Evolutionary conservation across 2,888 invertebrate species (phyloP).

Genomic region (Limnephilus lunatus): DNA sequence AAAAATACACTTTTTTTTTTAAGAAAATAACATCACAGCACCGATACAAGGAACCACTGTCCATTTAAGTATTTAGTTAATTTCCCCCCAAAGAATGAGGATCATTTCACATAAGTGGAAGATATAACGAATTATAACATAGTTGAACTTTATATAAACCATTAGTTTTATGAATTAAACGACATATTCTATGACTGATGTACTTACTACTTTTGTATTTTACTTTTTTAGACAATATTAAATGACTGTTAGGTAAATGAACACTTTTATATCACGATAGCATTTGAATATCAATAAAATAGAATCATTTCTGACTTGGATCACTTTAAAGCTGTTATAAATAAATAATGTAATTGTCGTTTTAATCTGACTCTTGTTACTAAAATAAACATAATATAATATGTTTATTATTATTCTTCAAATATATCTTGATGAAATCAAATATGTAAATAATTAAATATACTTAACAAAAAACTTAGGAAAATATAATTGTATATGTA

Average conservation of each 20-base stretch:
- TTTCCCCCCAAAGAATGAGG: neutral
- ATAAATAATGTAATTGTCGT: neutral
- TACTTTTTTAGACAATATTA: neutral
- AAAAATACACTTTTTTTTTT: too few relatives aligned
- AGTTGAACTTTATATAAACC: constrained; percentile 2
- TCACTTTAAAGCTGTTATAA: constrained; percentile 31
- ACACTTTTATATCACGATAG: constrained; percentile 12
- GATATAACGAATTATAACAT: constrained; percentile 28
- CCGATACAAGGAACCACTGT: neutral
- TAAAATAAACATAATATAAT: neutral
- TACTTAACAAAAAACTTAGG: neutral
- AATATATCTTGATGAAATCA: constrained; percentile 2
- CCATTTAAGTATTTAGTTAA: neutral
- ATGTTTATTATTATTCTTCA: neutral
- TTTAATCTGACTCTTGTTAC: neutral
- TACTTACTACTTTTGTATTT: constrained; percentile 22
- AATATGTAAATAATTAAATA: neutral
- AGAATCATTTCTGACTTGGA: constrained; percentile 30
- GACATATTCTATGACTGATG: constrained; percentile 37
- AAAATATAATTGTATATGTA: neutral
- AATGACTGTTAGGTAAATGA: constrained; percentile 44
- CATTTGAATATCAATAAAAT: constrained; percentile 34
- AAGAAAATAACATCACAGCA: neutral
- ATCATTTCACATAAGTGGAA: neutral
- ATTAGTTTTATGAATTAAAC: constrained; percentile 18